These are phyloP conservation scores for Oreochromis mossambicus DNA, from an alignment of 2,797 vertebrate genomes.

Conservation along the genomic window DNA sequence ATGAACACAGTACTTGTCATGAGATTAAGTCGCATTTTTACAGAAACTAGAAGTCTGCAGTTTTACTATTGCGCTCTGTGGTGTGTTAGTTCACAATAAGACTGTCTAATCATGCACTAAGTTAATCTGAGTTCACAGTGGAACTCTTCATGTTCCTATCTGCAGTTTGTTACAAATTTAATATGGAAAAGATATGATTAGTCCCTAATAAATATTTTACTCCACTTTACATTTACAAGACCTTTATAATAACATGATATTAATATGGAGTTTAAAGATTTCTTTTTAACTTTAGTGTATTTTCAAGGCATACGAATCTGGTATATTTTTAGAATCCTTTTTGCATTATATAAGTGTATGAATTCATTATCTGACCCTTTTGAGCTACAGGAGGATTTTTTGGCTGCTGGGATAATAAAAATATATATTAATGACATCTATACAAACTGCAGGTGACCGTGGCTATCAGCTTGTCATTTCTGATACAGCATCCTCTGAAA, in stretches of 20 bases:
- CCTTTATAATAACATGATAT: background rate
- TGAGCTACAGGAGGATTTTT: background rate
- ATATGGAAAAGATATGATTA: background rate
- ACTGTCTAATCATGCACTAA: background rate
- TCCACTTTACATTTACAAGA: background rate
- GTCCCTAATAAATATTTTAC: background rate
- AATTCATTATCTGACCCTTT: background rate
- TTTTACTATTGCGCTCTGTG: background rate
- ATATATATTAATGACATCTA: background rate
- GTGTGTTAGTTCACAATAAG: background rate
- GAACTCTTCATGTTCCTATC: background rate
- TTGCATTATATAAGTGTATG: background rate
- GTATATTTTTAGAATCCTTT: background rate
- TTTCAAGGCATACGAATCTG: background rate
- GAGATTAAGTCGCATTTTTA: slow-evolving; percentile 60
- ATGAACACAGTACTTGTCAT: background rate
- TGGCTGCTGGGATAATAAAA: background rate
- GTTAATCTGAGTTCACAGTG: background rate
- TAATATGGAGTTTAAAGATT: background rate
- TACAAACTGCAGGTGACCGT: background rate
- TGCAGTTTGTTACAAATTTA: background rate
- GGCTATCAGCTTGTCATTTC: background rate
- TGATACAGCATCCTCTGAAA: background rate
- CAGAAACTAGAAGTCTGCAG: background rate
- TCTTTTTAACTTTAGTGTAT: background rate